phyloP scores from a whole-genome alignment of 2,797 vertebrate genomes.

The Channa striata region DNA sequence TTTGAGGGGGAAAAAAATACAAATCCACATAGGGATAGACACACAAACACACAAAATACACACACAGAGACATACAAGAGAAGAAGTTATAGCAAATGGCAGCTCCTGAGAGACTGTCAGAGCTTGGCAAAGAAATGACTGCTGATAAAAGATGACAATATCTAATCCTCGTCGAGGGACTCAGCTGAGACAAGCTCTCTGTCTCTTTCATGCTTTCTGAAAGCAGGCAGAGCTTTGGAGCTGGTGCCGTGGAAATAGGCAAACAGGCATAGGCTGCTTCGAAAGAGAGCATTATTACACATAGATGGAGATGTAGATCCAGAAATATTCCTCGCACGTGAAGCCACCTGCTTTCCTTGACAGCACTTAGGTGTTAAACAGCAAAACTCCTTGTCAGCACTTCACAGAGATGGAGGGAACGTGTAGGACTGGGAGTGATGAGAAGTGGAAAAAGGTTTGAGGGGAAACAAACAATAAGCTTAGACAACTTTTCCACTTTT shows the following conservation, averaged over 20 bases:
- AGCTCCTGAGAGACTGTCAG: slow-evolving; percentile 66
- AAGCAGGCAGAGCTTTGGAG: slow-evolving; percentile 44
- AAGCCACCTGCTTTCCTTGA: slow-evolving; percentile 30
- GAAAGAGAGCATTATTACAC: slow-evolving; percentile 34
- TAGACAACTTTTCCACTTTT: slow-evolving; percentile 21
- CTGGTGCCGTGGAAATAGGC: slow-evolving; percentile 34
- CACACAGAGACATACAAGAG: background rate
- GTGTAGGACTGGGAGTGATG: background rate
- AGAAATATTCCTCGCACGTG: slow-evolving; percentile 21
- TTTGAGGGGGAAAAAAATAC: slow-evolving; percentile 24
- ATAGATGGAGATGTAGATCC: slow-evolving; percentile 37
- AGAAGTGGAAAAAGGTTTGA: slow-evolving; percentile 27
- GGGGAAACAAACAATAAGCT: slow-evolving; percentile 40
- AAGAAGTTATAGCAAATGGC: slow-evolving; percentile 58
- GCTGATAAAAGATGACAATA: slow-evolving; percentile 75
- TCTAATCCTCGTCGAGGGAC: slow-evolving; percentile 68
- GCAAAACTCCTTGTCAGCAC: slow-evolving; percentile 24
- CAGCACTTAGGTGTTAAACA: slow-evolving; percentile 31
- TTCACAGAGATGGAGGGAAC: slow-evolving; percentile 8
- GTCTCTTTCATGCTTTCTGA: slow-evolving; percentile 50
- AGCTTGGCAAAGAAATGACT: slow-evolving; percentile 58
- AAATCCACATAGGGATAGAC: slow-evolving; percentile 22
- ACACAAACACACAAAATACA: slow-evolving; percentile 32
- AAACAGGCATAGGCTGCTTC: slow-evolving; percentile 33
- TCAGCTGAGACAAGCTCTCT: slow-evolving; percentile 50